These are phyloP conservation scores for Daubentonia madagascariensis DNA, from an alignment of 2,113 vertebrate genomes.

Conservation along the genomic window DNA sequence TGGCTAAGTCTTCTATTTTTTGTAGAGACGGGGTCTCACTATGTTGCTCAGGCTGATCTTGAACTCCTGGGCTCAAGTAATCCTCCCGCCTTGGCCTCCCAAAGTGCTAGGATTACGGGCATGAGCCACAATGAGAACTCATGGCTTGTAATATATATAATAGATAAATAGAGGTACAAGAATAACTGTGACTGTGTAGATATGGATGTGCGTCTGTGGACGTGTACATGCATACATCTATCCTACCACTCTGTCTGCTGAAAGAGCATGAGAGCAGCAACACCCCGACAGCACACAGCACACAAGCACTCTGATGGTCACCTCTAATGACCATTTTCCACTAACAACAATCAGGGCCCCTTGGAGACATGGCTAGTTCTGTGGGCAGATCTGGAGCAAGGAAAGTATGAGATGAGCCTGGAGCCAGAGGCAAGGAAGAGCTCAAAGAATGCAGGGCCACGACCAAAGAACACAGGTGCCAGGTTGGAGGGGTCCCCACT, in stretches of 20 bases:
- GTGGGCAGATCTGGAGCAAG: neutral
- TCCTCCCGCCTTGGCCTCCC: too few species aligned
- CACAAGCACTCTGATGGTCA: neutral
- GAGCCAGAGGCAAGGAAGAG: neutral
- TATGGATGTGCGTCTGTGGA: rapidly evolving
- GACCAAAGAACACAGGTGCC: neutral
- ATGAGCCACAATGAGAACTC: neutral
- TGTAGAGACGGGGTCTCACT: too few species aligned
- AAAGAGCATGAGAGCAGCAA: neutral
- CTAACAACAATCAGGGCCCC: neutral
- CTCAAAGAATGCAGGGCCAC: neutral
- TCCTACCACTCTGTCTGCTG: neutral
- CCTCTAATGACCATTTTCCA: neutral
- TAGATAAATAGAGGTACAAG: neutral
- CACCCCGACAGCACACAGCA: neutral
- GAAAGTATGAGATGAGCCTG: neutral
- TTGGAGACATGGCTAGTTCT: neutral
- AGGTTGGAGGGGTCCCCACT: neutral
- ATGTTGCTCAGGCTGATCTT: too few species aligned
- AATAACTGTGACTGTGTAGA: neutral
- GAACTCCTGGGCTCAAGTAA: too few species aligned
- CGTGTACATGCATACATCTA: too few species aligned
- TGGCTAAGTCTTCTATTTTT: too few species aligned
- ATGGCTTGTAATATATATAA: neutral
- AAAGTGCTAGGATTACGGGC: too few species aligned